Conservation (phyloP, 2,888 invertebrate genomes). For the Sarcophaga carnaria region DNA sequence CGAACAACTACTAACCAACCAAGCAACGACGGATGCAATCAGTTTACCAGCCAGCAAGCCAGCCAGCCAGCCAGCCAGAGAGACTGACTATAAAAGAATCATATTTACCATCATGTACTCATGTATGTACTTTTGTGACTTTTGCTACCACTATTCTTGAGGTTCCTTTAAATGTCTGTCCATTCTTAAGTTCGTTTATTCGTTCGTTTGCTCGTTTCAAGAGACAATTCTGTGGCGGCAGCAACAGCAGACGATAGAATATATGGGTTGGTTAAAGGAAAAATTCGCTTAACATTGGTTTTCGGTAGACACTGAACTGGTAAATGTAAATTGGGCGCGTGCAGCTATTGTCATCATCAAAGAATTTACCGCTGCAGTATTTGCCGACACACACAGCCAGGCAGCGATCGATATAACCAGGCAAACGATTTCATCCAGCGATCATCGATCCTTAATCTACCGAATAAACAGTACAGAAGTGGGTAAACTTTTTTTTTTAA, state of each 20-base stretch:
- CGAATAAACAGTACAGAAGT: conserved; percentile 54
- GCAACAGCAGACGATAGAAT: conserved; percentile 41
- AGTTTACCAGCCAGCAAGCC: conserved; percentile 23
- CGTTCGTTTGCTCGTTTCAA: conserved; percentile 43
- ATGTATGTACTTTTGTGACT: conserved; percentile 38
- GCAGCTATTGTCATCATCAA: conserved; percentile 82
- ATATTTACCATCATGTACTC: neutral
- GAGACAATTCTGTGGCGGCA: conserved; percentile 59
- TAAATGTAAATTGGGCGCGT: conserved; percentile 82
- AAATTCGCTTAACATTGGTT: conserved; percentile 70
- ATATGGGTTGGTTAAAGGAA: conserved; percentile 61
- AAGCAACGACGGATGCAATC: conserved; percentile 12
- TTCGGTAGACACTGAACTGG: conserved; percentile 78
- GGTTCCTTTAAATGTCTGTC: conserved; percentile 44
- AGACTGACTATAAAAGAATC: conserved; percentile 1
- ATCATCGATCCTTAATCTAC: conserved; percentile 48
- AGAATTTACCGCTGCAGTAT: conserved; percentile 74
- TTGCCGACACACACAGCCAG: conserved; percentile 70
- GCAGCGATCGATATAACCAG: conserved; percentile 67
- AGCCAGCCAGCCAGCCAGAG: conserved; percentile 14
- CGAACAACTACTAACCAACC: conserved; percentile 38
- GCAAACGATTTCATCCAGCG: conserved; percentile 37
- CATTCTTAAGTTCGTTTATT: conserved; percentile 29
- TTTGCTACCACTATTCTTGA: conserved; percentile 59
- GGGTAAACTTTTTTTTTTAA: conserved; percentile 17